These are phyloP conservation scores for Gnathonemus echidnorhynchus DNA, from an alignment of 2,113 vertebrate species.

Conservation along the genomic window DNA sequence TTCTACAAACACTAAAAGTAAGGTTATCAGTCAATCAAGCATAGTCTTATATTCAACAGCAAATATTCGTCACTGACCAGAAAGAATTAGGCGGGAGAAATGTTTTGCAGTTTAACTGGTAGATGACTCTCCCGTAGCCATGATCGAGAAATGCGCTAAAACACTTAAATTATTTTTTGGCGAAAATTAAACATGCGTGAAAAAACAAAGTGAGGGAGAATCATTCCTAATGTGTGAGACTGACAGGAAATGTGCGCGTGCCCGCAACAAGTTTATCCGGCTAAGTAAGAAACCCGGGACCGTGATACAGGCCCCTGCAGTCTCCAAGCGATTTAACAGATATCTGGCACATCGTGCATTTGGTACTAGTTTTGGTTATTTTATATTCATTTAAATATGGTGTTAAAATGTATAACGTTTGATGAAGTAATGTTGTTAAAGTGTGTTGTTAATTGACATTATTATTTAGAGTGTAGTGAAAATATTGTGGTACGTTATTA, in stretches of 20 bases:
- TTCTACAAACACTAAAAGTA: neutral
- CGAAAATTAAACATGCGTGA: too few species aligned
- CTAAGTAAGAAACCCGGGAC: neutral
- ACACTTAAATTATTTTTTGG: too few species aligned
- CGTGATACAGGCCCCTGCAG: neutral
- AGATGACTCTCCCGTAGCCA: too few species aligned
- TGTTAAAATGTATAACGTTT: neutral
- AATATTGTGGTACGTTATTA: neutral
- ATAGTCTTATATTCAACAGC: neutral
- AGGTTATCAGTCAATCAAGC: neutral
- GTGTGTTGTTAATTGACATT: neutral
- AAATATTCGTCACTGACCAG: neutral
- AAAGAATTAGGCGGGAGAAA: too few species aligned
- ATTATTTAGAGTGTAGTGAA: neutral
- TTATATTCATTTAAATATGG: neutral
- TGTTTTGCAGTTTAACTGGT: too few species aligned
- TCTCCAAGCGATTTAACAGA: neutral
- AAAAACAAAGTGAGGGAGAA: too few species aligned
- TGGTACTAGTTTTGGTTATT: neutral
- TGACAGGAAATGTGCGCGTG: neutral
- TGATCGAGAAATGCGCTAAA: too few species aligned
- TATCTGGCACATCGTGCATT: neutral
- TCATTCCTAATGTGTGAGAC: neutral
- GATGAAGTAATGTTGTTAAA: neutral
- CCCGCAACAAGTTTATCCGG: neutral